Conservation (phyloP, 2,113 vertebrate genomes). For the Balaeniceps rex region DNA sequence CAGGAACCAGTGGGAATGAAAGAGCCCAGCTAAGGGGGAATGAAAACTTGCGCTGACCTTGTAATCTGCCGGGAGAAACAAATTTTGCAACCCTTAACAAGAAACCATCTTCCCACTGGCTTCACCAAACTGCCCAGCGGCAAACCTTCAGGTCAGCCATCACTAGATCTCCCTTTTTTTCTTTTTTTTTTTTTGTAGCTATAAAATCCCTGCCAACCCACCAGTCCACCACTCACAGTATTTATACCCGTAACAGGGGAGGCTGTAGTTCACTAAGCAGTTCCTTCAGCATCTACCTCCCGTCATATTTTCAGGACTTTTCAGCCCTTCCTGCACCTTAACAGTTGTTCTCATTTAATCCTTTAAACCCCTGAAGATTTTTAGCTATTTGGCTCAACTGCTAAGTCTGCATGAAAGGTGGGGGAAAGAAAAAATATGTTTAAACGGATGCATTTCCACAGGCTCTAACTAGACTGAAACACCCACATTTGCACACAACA, state of each 20-base stretch:
- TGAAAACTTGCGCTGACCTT: not conserved
- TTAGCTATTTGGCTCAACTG: not conserved
- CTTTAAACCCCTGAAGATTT: slow-evolving; percentile 27
- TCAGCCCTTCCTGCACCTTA: not conserved
- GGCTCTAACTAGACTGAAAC: not conserved
- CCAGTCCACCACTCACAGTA: not conserved
- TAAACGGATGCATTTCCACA: not conserved
- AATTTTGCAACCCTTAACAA: not conserved
- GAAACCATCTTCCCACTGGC: not conserved
- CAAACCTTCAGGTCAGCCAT: not conserved
- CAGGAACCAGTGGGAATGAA: not conserved
- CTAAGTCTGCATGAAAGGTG: not conserved
- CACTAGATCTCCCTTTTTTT: fast-evolving
- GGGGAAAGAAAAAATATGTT: not conserved
- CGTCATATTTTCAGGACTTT: not conserved
- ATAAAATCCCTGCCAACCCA: not conserved
- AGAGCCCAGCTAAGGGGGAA: not conserved
- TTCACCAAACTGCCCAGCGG: not conserved
- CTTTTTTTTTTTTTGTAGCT: not conserved
- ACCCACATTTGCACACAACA: not conserved
- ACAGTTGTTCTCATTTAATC: not conserved
- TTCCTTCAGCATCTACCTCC: not conserved
- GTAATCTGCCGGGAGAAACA: not conserved
- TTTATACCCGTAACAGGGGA: not conserved
- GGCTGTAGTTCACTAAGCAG: not conserved